phyloP scores from a whole-genome alignment of 2,113 vertebrate genomes.

The Sorex fumeus region DNA sequence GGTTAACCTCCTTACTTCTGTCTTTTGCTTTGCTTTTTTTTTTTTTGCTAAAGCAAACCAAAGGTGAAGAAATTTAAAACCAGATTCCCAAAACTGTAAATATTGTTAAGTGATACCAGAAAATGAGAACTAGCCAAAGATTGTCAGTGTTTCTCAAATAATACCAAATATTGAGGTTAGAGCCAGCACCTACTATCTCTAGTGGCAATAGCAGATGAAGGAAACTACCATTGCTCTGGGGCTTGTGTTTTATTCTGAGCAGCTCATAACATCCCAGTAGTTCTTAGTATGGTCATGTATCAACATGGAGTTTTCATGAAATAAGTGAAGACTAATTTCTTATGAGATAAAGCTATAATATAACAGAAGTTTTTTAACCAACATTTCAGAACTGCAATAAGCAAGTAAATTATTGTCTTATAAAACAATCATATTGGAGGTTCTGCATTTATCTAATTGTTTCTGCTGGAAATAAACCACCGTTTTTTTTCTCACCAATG shows the following conservation, averaged over 20 bases:
- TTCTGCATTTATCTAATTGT: not conserved
- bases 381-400: not conserved
- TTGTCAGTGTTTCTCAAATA: slow-evolving; percentile 16
- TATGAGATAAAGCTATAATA: slow-evolving; percentile 41
- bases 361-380: slow-evolving; percentile 55
- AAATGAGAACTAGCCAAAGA: not conserved
- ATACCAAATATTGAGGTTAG: not conserved
- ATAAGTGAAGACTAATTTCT: slow-evolving; percentile 54
- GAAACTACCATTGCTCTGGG: slow-evolving; percentile 45
- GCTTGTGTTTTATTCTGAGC: slow-evolving; percentile 63
- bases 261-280: slow-evolving; percentile 45
- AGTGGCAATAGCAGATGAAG: slow-evolving; percentile 62
- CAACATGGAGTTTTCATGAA: slow-evolving; percentile 51
- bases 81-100: slow-evolving; percentile 48
- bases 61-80: slow-evolving; percentile 14
- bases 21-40: not conserved
- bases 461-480: not conserved
- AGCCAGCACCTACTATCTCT: slow-evolving; percentile 3
- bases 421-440: slow-evolving; percentile 16
- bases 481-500: not conserved
- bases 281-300: slow-evolving; percentile 58
- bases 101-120: not conserved
- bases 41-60: slow-evolving; percentile 39
- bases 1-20: not conserved
- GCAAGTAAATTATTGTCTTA: not conserved